Evolutionary conservation across 2,888 invertebrate species (phyloP).

Genomic region (Drosophila mimetica): DNA sequence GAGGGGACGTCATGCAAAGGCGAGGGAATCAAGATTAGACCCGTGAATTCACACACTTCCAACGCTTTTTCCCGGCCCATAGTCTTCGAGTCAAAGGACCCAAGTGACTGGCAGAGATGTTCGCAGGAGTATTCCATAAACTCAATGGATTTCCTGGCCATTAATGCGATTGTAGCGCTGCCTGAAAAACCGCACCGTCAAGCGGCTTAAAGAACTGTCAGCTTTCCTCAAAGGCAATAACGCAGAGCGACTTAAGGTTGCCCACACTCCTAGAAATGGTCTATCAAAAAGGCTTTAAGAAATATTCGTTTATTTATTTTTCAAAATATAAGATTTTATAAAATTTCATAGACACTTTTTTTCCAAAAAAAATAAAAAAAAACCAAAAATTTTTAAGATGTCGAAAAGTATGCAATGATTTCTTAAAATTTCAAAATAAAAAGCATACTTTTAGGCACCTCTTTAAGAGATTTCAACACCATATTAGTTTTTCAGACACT

Average conservation of each 20-base stretch:
- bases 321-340: too few relatives aligned
- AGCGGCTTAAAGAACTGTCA: constrained; percentile 41
- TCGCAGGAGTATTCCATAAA: constrained; percentile 27
- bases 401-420: too few relatives aligned
- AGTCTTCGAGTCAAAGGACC: constrained; percentile 1
- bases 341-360: too few relatives aligned
- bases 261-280: not conserved
- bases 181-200: constrained; percentile 27
- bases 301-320: not conserved
- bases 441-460: too few relatives aligned
- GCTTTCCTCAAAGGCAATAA: constrained; percentile 18
- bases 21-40: not conserved
- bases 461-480: too few relatives aligned
- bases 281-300: not conserved
- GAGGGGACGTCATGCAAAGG: constrained; percentile 4
- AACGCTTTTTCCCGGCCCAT: not conserved
- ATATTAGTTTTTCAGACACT: too few relatives aligned
- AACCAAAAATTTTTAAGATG: too few relatives aligned
- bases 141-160: constrained; percentile 26
- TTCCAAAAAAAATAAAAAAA: too few relatives aligned
- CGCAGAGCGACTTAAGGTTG: constrained; percentile 5
- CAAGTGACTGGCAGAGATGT: constrained; percentile 9
- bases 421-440: too few relatives aligned
- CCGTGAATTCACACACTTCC: not conserved
- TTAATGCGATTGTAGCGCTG: constrained; percentile 39